These are phyloP conservation scores for Drosophila carrolli DNA, from an alignment of 1,140 invertebrate genomes.

Conservation along the genomic window DNA sequence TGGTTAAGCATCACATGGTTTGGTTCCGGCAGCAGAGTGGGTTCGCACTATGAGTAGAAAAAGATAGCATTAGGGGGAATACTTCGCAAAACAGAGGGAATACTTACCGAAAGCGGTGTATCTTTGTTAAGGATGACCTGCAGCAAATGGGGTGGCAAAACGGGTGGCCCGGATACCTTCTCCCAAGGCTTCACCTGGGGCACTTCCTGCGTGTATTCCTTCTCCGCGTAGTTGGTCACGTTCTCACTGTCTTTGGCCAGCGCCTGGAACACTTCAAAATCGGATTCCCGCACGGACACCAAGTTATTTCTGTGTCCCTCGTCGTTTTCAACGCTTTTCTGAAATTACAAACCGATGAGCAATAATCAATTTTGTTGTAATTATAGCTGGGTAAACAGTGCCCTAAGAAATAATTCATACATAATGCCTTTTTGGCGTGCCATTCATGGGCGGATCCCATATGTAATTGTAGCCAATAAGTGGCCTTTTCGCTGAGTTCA, in stretches of 20 bases:
- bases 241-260: slow-evolving; percentile 96
- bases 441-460: slow-evolving; percentile 6
- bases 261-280: slow-evolving; percentile 99
- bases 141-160: slow-evolving; percentile 97
- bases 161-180: slow-evolving; percentile 96
- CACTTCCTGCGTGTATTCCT: slow-evolving; percentile 95
- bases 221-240: slow-evolving; percentile 88
- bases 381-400: slow-evolving; percentile 13
- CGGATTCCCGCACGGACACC: slow-evolving; percentile 95
- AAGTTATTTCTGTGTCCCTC: slow-evolving; percentile 96
- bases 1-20: slow-evolving; percentile 99
- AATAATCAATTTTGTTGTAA: slow-evolving; percentile 35
- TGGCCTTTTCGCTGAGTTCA: neutral
- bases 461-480: slow-evolving; percentile 11
- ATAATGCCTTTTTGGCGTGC: neutral
- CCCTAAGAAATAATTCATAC: slow-evolving; percentile 12
- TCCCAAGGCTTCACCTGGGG: slow-evolving; percentile 96
- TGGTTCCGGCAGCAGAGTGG: slow-evolving; percentile 98
- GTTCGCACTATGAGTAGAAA: slow-evolving; percentile 92
- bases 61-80: slow-evolving; percentile 58
- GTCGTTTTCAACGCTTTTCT: slow-evolving; percentile 95
- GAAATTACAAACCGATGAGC: slow-evolving; percentile 63
- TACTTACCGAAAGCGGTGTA: slow-evolving; percentile 93
- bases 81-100: neutral
- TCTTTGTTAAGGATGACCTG: slow-evolving; percentile 99